Percentiles rank a stretch among this genome's conserved stretches.
phyloP scores from a whole-genome alignment of 2,797 vertebrate species.

The Tympanoctomys barrerae region DNA sequence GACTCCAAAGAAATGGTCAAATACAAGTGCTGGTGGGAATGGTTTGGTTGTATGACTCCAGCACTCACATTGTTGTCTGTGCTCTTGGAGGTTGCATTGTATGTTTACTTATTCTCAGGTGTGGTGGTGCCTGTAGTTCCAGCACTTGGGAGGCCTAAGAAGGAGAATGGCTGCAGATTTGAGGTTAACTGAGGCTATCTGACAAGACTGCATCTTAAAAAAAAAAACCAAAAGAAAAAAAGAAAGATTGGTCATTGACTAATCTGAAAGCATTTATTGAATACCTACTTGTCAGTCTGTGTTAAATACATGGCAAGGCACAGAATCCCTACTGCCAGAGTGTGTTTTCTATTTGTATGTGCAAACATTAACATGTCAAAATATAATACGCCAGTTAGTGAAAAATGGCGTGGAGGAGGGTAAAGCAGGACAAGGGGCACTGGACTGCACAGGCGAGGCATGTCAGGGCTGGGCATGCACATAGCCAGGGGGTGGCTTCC shows the following conservation, averaged over 20 bases:
- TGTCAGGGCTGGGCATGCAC: background rate
- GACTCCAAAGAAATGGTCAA: background rate
- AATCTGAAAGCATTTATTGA: background rate
- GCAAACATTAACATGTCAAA: background rate
- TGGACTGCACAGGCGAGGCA: background rate
- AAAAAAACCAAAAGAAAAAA: background rate
- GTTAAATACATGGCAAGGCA: background rate
- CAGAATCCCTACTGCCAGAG: background rate
- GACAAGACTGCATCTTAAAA: background rate
- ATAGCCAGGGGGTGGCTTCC: background rate
- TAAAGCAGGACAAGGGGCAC: background rate
- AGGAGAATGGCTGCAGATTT: background rate
- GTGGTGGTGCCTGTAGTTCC: background rate
- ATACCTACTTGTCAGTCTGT: background rate
- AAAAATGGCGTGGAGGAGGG: background rate
- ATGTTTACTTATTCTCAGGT: background rate
- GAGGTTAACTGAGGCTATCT: background rate
- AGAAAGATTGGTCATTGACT: background rate
- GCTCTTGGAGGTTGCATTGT: background rate
- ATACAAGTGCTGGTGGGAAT: background rate
- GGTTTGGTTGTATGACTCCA: background rate
- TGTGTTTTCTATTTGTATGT: background rate
- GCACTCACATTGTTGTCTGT: background rate
- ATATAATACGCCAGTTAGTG: background rate
- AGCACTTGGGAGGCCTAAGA: background rate